Conservation (phyloP, 2,888 invertebrate species). For the Melanophora roralis region DNA sequence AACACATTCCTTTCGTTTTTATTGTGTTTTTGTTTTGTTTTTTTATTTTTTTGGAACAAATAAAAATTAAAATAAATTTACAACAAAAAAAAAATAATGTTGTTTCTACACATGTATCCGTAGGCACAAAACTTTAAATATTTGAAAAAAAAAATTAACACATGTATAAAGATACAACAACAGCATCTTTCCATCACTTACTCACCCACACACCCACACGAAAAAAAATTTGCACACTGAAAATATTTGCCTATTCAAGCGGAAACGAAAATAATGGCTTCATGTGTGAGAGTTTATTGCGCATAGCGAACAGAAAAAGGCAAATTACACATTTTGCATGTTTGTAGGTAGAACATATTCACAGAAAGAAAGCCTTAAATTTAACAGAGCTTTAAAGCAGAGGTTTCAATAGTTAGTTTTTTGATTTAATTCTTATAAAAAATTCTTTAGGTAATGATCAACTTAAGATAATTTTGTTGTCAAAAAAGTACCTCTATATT, state of each 20-base stretch:
- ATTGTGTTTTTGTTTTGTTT: too few species aligned
- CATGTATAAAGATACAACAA: background rate
- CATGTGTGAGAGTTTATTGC: conserved; percentile 30
- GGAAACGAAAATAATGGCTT: conserved; percentile 70
- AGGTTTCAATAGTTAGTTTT: too few species aligned
- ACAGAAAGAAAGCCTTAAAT: background rate
- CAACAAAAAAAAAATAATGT: conserved; percentile 44
- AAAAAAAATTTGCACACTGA: conserved; percentile 18
- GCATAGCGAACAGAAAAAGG: conserved; percentile 2
- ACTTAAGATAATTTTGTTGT: too few species aligned
- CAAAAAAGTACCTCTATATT: too few species aligned
- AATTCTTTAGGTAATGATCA: too few species aligned
- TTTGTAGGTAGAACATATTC: background rate
- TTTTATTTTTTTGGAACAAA: conserved; percentile 11
- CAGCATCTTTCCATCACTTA: background rate
- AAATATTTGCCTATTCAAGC: conserved; percentile 68
- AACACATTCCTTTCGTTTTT: conserved; percentile 11
- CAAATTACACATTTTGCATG: background rate
- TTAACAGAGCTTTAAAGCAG: conserved; percentile 2
- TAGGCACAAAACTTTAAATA: conserved; percentile 52
- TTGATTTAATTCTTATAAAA: too few species aligned
- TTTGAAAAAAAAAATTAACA: conserved; percentile 29
- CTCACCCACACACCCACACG: background rate
- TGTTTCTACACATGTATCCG: conserved; percentile 36
- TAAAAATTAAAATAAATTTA: conserved; percentile 27